These are phyloP conservation scores for Lucifuga dentata DNA, from an alignment of 2,113 vertebrate genomes.

Conservation along the genomic window DNA sequence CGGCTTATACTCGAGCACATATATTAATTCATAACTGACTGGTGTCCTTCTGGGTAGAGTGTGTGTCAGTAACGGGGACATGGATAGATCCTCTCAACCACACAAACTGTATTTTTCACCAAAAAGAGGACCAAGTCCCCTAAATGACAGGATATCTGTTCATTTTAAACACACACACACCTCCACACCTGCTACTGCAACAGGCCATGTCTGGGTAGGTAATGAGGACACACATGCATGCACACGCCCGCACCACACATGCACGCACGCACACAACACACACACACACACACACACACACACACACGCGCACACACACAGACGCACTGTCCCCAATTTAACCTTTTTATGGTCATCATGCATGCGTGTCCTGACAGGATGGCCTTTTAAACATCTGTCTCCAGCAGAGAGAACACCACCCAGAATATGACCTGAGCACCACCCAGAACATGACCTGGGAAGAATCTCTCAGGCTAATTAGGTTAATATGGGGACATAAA, in stretches of 20 bases:
- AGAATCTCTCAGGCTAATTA: slow-evolving; percentile 12
- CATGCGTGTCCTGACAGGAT: slow-evolving; percentile 35
- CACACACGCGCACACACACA: neutral
- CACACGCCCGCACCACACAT: too few relatives aligned
- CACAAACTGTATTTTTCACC: slow-evolving; percentile 25
- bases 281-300: slow-evolving; percentile 3
- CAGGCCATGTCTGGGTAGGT: slow-evolving; percentile 11
- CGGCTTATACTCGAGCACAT: too few relatives aligned
- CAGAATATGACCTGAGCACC: slow-evolving; percentile 38
- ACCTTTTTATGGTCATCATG: slow-evolving; percentile 37
- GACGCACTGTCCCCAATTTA: slow-evolving; percentile 23
- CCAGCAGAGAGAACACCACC: slow-evolving; percentile 13
- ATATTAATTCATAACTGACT: too few relatives aligned
- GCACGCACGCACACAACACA: neutral
- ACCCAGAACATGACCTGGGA: too few relatives aligned
- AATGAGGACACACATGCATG: slow-evolving; percentile 24
- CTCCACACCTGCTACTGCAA: slow-evolving; percentile 22
- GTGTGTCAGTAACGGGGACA: too few relatives aligned
- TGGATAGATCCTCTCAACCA: slow-evolving; percentile 42
- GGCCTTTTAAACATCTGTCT: slow-evolving; percentile 31
- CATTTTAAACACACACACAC: slow-evolving; percentile 17
- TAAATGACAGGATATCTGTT: slow-evolving; percentile 35
- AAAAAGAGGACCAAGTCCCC: slow-evolving; percentile 6
- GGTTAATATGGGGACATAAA: slow-evolving; percentile 26
- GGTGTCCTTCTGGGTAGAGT: too few relatives aligned